A percentile compares a stretch with the other conserved stretches of the same genome.
These are phyloP conservation scores for Octodonta nipae DNA, from an alignment of 2,888 invertebrate genomes.

Conservation along the genomic window DNA sequence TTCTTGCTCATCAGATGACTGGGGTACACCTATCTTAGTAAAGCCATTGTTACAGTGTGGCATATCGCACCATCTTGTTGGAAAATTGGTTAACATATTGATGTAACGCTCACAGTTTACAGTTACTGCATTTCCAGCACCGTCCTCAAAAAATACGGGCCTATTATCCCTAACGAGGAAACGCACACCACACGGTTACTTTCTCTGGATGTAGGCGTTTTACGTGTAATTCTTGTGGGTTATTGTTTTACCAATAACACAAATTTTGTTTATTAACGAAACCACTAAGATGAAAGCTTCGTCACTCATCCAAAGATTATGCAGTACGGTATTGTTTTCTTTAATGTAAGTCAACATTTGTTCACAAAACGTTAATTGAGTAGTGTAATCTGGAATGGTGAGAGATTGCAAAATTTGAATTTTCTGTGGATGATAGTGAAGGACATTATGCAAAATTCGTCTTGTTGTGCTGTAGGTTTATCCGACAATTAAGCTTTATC, in stretches of 20 bases:
- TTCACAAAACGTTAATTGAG: neutral
- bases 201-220: neutral
- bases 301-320: constrained; percentile 1
- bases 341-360: constrained; percentile 1
- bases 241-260: neutral
- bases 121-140: neutral
- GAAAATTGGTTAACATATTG: constrained; percentile 2
- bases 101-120: constrained; percentile 1
- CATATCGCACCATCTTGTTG: constrained; percentile 4
- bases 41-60: constrained; percentile 4
- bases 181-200: neutral
- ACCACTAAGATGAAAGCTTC: neutral
- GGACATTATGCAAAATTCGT: neutral
- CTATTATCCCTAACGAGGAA: neutral
- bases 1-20: neutral
- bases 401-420: constrained; percentile 2
- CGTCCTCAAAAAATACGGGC: neutral
- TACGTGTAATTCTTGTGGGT: neutral
- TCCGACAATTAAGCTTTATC: neutral
- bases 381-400: neutral
- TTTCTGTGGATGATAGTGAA: neutral
- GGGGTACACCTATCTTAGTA: no score
- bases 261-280: constrained; percentile 1
- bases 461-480: neutral
- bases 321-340: neutral